Conservation (phyloP, 2,888 invertebrate genomes). For the Pilophorus perplexus region DNA sequence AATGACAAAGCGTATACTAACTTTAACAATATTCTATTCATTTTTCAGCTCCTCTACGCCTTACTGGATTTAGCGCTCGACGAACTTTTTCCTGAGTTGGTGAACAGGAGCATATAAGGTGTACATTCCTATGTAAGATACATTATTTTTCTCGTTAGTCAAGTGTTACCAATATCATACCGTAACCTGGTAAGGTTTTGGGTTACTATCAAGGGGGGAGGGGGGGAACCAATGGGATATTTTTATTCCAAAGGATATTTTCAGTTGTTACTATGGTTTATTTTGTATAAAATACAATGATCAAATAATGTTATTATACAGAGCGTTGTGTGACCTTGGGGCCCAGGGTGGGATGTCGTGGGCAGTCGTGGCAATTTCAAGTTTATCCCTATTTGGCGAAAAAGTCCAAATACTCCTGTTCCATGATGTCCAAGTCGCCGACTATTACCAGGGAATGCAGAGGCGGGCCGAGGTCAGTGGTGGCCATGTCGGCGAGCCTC, state of each 20-base stretch:
- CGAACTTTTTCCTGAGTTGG: constrained; percentile 71
- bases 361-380: background rate
- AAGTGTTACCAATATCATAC: constrained; percentile 16
- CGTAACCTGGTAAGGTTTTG: background rate
- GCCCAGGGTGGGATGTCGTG: background rate
- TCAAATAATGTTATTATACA: too few relatives aligned
- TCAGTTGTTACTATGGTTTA: constrained; percentile 32
- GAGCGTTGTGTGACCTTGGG: background rate
- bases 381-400: constrained; percentile 52
- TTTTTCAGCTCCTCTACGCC: constrained; percentile 68
- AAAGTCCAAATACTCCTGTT: constrained; percentile 81
- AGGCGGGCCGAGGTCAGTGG: constrained; percentile 77
- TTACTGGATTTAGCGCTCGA: constrained; percentile 71
- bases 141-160: constrained; percentile 16
- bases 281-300: constrained; percentile 35
- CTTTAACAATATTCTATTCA: background rate
- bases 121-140: constrained; percentile 11
- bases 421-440: constrained; percentile 85
- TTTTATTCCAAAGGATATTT: constrained; percentile 32
- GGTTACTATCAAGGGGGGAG: background rate
- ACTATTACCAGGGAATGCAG: constrained; percentile 92
- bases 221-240: constrained; percentile 23
- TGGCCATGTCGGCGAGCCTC: constrained; percentile 70
- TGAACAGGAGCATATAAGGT: constrained; percentile 25
- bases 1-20: too few relatives aligned